Evolutionary conservation across 2,113 vertebrate species (phyloP).

Genomic region (Aegotheles bennettii): DNA sequence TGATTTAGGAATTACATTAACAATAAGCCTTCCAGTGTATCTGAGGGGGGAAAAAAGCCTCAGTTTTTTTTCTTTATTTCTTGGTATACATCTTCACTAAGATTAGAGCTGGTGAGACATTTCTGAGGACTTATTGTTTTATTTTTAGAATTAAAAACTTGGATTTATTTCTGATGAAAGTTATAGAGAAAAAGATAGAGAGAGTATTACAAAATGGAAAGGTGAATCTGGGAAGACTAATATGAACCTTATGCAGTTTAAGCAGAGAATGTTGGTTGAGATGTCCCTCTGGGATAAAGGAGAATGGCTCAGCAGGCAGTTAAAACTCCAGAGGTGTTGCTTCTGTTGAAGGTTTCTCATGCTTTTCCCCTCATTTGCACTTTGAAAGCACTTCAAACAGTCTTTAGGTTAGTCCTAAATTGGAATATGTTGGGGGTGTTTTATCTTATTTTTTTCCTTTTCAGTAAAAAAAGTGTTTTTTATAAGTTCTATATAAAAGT

Average conservation of each 20-base stretch:
- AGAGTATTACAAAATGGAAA: background rate
- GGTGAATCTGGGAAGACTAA: background rate
- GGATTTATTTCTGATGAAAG: background rate
- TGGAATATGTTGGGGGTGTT: background rate
- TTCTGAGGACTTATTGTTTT: background rate
- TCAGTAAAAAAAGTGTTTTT: rapidly evolving
- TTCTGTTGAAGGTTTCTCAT: background rate
- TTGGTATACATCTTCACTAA: background rate
- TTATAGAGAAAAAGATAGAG: background rate
- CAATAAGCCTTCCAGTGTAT: background rate
- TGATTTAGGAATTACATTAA: background rate
- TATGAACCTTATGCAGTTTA: background rate
- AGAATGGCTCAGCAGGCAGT: background rate
- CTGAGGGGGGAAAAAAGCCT: background rate
- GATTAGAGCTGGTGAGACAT: background rate
- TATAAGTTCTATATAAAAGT: background rate
- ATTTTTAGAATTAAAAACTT: background rate
- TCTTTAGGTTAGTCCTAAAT: background rate
- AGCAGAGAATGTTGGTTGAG: background rate
- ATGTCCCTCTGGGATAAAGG: background rate
- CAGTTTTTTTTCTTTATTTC: background rate
- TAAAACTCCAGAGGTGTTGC: background rate
- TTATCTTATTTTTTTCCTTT: background rate
- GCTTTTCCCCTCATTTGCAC: background rate
- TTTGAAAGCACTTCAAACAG: background rate